These are phyloP conservation scores for Dicyrtoma fusca DNA, from an alignment of 2,888 invertebrate species.

Conservation along the genomic window DNA sequence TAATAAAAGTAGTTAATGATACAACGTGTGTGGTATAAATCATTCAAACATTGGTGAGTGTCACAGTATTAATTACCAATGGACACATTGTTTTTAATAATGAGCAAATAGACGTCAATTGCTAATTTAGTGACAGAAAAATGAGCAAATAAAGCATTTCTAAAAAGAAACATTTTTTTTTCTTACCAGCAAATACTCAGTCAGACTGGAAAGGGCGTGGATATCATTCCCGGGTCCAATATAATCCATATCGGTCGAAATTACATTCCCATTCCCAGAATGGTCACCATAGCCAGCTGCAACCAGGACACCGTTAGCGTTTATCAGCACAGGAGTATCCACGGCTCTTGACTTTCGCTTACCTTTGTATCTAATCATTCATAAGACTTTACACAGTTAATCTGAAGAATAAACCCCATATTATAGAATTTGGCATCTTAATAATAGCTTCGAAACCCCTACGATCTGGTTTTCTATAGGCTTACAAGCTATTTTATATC, in stretches of 20 bases:
- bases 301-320: slow-evolving; percentile 7
- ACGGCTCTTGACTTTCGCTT: slow-evolving; percentile 16
- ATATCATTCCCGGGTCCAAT: slow-evolving; percentile 12
- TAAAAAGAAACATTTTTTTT: neutral
- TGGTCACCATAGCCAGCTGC: slow-evolving; percentile 25
- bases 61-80: neutral
- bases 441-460: neutral
- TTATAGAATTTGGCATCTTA: neutral
- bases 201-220: slow-evolving; percentile 12
- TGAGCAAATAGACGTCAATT: neutral
- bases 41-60: neutral
- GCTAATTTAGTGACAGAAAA: too few relatives aligned
- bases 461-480: too few relatives aligned
- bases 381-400: neutral
- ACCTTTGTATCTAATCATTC: neutral
- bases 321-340: slow-evolving; percentile 15
- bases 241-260: slow-evolving; percentile 44
- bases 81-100: too few relatives aligned
- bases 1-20: too few relatives aligned
- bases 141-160: neutral
- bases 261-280: slow-evolving; percentile 40
- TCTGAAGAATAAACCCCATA: neutral
- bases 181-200: slow-evolving; percentile 24
- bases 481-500: too few relatives aligned
- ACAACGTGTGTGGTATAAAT: too few relatives aligned